These are phyloP conservation scores for Trachymyrmex cornetzi DNA, from an alignment of 1,140 invertebrate species.

Conservation along the genomic window DNA sequence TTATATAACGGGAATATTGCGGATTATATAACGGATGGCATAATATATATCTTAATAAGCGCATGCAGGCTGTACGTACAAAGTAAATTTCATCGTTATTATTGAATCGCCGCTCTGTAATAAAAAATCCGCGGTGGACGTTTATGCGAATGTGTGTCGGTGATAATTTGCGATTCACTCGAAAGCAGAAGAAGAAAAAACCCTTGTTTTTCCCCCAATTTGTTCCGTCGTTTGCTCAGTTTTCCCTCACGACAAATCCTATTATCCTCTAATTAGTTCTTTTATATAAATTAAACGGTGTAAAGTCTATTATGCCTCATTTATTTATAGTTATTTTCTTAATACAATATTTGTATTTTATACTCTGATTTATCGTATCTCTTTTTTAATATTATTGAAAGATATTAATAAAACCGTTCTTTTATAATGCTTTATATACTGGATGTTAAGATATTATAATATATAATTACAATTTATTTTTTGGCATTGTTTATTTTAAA, in stretches of 20 bases:
- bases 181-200: constrained; percentile 9
- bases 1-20: constrained; percentile 57
- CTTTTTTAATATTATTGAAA: neutral
- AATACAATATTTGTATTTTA: neutral
- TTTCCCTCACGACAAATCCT: constrained; percentile 3
- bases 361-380: neutral
- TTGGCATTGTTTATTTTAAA: constrained; percentile 14
- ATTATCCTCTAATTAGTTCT: constrained; percentile 3
- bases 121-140: constrained; percentile 28
- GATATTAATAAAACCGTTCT: neutral
- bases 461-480: neutral
- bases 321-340: constrained; percentile 13
- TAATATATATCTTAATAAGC: constrained; percentile 61
- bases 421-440: neutral
- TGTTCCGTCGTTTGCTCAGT: neutral
- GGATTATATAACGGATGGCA: constrained; percentile 46
- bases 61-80: constrained; percentile 35
- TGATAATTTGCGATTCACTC: constrained; percentile 19
- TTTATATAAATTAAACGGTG: constrained; percentile 4
- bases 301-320: neutral
- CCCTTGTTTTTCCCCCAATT: constrained; percentile 11
- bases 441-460: neutral
- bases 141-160: constrained; percentile 14
- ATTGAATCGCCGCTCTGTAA: constrained; percentile 40
- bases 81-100: constrained; percentile 60